phyloP scores from a whole-genome alignment of 2,888 invertebrate genomes.

The Rambutsinella grinnellia region DNA sequence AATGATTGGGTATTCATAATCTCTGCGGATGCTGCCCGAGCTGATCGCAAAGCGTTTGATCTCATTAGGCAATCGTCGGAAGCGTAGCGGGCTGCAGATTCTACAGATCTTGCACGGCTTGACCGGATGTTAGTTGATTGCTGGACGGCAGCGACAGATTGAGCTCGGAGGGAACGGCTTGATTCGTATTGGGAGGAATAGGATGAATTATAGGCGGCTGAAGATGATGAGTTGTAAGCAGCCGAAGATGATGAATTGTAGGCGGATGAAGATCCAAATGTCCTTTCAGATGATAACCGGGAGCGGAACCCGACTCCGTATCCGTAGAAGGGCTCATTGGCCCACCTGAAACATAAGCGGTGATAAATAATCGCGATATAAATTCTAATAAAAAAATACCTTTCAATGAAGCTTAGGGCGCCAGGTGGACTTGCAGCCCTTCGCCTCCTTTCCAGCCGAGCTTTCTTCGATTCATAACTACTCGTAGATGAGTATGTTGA shows the following conservation, averaged over 20 bases:
- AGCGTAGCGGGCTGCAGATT: conserved; percentile 31
- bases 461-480: conserved; percentile 16
- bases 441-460: conserved; percentile 30
- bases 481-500: conserved; percentile 9
- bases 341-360: conserved; percentile 16
- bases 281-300: conserved; percentile 20
- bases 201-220: neutral
- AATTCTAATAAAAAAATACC: conserved; percentile 14
- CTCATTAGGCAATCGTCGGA: conserved; percentile 52
- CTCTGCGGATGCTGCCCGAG: conserved; percentile 14
- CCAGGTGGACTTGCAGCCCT: conserved; percentile 39
- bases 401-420: conserved; percentile 45
- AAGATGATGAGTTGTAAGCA: no score
- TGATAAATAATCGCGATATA: neutral
- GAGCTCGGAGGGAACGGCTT: neutral
- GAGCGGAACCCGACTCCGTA: conserved; percentile 46
- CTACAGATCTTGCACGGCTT: conserved; percentile 32
- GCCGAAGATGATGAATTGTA: neutral
- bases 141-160: neutral
- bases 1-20: conserved; percentile 33
- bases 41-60: conserved; percentile 25
- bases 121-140: neutral
- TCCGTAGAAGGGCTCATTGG: conserved; percentile 48
- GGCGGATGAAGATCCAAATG: conserved; percentile 11
- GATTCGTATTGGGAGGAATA: neutral